phyloP scores from a whole-genome alignment of 2,797 vertebrate species.

The Miichthys miiuy region DNA sequence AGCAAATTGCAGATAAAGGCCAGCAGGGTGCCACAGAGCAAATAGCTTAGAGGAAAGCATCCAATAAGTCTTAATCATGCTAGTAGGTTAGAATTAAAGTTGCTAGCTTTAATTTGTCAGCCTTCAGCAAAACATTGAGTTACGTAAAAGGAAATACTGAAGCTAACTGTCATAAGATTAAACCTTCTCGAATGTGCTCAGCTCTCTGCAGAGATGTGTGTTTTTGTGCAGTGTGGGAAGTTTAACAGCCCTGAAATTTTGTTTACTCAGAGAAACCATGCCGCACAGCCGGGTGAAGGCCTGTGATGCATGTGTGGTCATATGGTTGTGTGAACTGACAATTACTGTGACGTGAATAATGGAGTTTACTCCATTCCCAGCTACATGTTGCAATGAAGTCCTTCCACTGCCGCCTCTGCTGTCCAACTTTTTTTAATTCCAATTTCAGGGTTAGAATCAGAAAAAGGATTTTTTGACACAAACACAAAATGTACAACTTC shows the following conservation, averaged over 20 bases:
- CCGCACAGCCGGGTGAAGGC: conserved; percentile 4
- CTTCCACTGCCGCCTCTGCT: background rate
- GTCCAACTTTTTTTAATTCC: background rate
- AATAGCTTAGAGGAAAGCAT: conserved; percentile 32
- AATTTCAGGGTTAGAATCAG: background rate
- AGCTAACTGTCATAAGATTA: background rate
- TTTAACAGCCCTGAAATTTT: conserved; percentile 18
- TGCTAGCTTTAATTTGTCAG: background rate
- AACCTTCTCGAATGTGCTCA: conserved; percentile 5
- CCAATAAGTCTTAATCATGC: conserved; percentile 17
- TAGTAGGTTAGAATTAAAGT: background rate
- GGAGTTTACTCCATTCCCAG: background rate
- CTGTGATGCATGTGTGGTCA: conserved; percentile 27
- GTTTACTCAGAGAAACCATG: conserved; percentile 50
- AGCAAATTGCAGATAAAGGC: conserved; percentile 25
- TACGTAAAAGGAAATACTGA: background rate
- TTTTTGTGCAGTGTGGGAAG: conserved; percentile 5
- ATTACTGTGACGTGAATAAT: conserved; percentile 23
- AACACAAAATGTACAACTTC: background rate
- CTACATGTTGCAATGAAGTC: background rate
- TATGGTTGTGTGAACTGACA: conserved; percentile 21
- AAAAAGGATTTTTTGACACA: conserved; percentile 9
- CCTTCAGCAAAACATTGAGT: background rate
- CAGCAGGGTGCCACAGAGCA: conserved; percentile 21
- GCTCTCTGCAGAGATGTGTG: conserved; percentile 17